Base-by-base conservation (phyloP, 2,113 vertebrate genomes). In the Isurus oxyrinchus region DNA sequence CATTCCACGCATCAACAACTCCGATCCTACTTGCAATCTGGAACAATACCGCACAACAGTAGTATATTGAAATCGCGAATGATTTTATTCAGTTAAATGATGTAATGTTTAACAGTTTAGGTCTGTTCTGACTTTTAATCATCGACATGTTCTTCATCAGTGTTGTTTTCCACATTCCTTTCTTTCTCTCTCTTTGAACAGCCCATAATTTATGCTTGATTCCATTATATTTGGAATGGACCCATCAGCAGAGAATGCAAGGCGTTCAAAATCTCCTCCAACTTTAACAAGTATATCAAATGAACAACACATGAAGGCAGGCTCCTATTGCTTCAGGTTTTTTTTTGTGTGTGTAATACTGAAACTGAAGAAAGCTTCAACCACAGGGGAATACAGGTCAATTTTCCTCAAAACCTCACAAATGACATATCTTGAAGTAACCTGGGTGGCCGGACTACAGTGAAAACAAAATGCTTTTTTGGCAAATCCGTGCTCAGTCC, bases 231-330 rank as follows among this genome's bases (percentile, higher is more conserved):
- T 94, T 94, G 90, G 59, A 94, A 61, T 3, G 14, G 88, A 35
- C 27, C 55, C 53, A 57, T 94, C 59, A 23, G 59, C 35, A 21
- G 59, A 63, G 59, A 94, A 94, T 94, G 59, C 90, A 94, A 94
- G 57, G 59, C 90, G 5, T n/a, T 66, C 57, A 35, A 63, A 23
- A 21, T 4, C 35, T 44, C 35, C 59, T 61, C 31, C 55, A 93
- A 57, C 61, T 40, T 66, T n/a, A 94, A 40, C 90, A 63, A 66
- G 90, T 63, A n/a, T 40, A 94, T 94, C 90, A 94, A 94, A 94
- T 94, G 90, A 94, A 66, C 90, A 94, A 66, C 90, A 66, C 35
- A 63, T 66, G 90, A 40, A 40, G 90, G 35, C 35, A 63, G 5
- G 19, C 35, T 93, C 55, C 57, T 6, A 93, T 16, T 61, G 88